Evolutionary conservation across 2,797 vertebrate genomes (phyloP), one percentile per base, ranked within the genome.

Genomic region (Coluber constrictor): DNA sequence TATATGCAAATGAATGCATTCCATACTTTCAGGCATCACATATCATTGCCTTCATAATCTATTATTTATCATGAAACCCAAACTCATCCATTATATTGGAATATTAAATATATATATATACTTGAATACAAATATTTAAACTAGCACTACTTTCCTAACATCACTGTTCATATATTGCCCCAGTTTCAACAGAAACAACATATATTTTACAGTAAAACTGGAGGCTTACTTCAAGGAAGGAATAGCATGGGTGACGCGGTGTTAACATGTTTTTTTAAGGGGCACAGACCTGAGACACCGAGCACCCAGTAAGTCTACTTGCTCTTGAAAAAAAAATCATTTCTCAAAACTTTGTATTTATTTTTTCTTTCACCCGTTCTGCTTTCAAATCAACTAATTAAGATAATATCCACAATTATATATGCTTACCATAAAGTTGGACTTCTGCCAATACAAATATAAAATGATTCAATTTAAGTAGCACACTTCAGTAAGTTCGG

Each of bases 401-500:
- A 32, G 74, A 83, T 47, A 83, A 83, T 83, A 43, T 89, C 29
- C 47, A 87, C 60, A 90, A 32, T 43, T 87, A 8, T n/a, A 59
- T 20, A 37, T 32, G 29, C 86, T 83, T 60, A n/a, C 18, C 23
- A 89, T 83, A 83, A 83, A 83, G 74, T 83, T 83, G 74, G 74
- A 59, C 32, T 89, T 88, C 95, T 95, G 16, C 92, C 92, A 94
- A 93, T 95, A 94, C 25, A 70, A 91, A 93, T 32, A 92, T 93
- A 94, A 70, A 86, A 94, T 95, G 88, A 97, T 96, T 96, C 93
- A 92, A 61, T 94, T 96, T 91, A 93, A 95, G 95, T 56, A 96
- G 96, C 96, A 94, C 96, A 96, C 97, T 96, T 92, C 92, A 96
- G 97, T 95, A 96, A 98, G 74, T 97, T 97, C 97, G 97, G 97